Evolutionary conservation across 2,888 invertebrate genomes (phyloP), one percentile per base, ranked within the genome.

Genomic region (Arenicola marina): DNA sequence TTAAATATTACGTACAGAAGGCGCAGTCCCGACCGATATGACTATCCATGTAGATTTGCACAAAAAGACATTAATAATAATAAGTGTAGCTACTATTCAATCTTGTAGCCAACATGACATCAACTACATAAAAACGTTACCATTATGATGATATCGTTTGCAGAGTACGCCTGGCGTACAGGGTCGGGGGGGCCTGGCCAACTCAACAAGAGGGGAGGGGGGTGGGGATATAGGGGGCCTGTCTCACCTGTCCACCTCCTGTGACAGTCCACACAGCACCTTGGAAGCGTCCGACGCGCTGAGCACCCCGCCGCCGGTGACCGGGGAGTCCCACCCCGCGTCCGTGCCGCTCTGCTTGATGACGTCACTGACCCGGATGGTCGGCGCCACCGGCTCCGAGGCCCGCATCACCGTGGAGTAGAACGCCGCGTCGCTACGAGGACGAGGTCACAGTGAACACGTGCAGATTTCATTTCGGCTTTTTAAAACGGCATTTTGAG

Each of bases 251-350:
- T 96, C 96, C 0, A 93, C 92, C 76, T 92, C 91, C 65, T 94
- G 92, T 0, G 94, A 91, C 11, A 97, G 84, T 0, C 92, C 91
- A 83, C 95, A 95, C 61, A 95, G 89, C 0, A 95, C 92, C 77
- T 93, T 91, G 0, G 93, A 92, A 0, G 93, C 92, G 60, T 92
- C 91, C 3, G 91, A 88, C 1, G 91, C 75, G 64, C 78, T 83
- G 18, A 85, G 76, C 55, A 86, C 78, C 59, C 84, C 88, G 64
- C 86, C 86, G 53, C 85, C 85, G 18, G 75, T 69, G 34, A 76
- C 67, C 44, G 78, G 72, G 60, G 74, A 73, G 28, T 86, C 85
- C 74, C 84, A 85, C 58, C 87, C 87, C 1, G 86, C 85, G 65
- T 80, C 79, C 62, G 77, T 68, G 66, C 85, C 85, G 51, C 86